phyloP scores from a whole-genome alignment of 2,888 invertebrate genomes.

The Ophion slaviceki region DNA sequence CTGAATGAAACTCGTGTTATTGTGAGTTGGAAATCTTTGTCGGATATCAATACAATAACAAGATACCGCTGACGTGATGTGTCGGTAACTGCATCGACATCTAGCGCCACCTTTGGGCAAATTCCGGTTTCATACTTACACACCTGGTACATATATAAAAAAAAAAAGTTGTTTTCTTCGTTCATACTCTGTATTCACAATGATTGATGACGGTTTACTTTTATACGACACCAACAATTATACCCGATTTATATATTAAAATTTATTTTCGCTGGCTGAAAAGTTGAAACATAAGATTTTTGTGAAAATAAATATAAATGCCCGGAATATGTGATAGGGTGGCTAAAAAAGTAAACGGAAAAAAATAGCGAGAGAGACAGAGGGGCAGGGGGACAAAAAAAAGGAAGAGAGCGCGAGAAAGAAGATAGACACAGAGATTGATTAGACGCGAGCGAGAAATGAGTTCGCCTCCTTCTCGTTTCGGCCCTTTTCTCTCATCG shows the following conservation, averaged over 20 bases:
- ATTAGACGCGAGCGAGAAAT: constrained; percentile 58
- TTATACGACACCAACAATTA: neutral
- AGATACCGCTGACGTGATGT: too few relatives aligned
- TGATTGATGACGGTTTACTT: constrained; percentile 3
- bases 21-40: too few relatives aligned
- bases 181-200: neutral
- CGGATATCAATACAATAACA: too few relatives aligned
- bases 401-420: neutral
- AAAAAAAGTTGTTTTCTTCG: too few relatives aligned
- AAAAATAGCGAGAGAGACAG: neutral
- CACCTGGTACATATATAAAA: too few relatives aligned
- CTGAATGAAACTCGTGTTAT: too few relatives aligned
- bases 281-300: neutral
- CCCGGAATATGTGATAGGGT: neutral
- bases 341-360: neutral
- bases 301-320: too few relatives aligned
- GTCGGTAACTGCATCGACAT: too few relatives aligned
- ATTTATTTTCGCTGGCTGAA: neutral
- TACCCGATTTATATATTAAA: neutral
- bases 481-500: constrained; percentile 53
- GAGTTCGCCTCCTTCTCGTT: constrained; percentile 54
- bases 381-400: neutral
- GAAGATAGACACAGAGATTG: constrained; percentile 55
- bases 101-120: too few relatives aligned
- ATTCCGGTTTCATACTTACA: too few relatives aligned